Percentiles rank a stretch among this genome's conserved stretches.
phyloP scores from a whole-genome alignment of 2,113 vertebrate genomes.

The Seriola quinqueradiata region DNA sequence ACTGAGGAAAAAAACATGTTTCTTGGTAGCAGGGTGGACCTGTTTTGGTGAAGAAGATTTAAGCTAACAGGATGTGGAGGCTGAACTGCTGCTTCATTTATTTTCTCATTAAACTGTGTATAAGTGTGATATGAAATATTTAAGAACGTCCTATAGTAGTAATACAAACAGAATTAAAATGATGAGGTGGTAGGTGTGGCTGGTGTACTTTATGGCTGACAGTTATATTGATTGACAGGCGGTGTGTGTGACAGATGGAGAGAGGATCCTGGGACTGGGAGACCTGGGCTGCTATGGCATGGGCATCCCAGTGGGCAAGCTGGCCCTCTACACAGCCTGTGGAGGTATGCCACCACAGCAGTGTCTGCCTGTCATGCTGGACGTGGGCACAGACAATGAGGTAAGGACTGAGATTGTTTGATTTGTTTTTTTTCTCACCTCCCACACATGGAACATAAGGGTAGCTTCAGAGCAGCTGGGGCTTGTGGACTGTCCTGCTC shows the following conservation, averaged over 20 bases:
- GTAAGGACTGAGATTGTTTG: slow-evolving; percentile 75
- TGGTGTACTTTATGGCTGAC: slow-evolving; percentile 15
- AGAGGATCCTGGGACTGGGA: slow-evolving; percentile 96
- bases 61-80: not conserved
- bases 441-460: slow-evolving; percentile 2
- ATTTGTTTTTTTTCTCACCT: not conserved
- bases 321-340: slow-evolving; percentile 96
- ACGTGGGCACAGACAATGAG: slow-evolving; percentile 97
- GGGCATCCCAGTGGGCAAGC: slow-evolving; percentile 98
- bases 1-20: slow-evolving; percentile 36
- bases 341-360: slow-evolving; percentile 93
- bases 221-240: slow-evolving; percentile 84
- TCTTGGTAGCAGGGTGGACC: slow-evolving; percentile 24
- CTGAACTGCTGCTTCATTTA: slow-evolving; percentile 13
- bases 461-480: not conserved
- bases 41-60: slow-evolving; percentile 35
- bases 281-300: slow-evolving; percentile 97
- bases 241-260: slow-evolving; percentile 95
- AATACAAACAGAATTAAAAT: not conserved
- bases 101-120: slow-evolving; percentile 2
- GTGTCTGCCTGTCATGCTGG: slow-evolving; percentile 94
- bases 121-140: slow-evolving; percentile 2
- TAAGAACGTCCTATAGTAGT: not conserved
- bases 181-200: not conserved
- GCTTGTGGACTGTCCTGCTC: not conserved